Evolutionary conservation across 2,113 vertebrate genomes (phyloP).

Genomic region (Sciurus niger): DNA sequence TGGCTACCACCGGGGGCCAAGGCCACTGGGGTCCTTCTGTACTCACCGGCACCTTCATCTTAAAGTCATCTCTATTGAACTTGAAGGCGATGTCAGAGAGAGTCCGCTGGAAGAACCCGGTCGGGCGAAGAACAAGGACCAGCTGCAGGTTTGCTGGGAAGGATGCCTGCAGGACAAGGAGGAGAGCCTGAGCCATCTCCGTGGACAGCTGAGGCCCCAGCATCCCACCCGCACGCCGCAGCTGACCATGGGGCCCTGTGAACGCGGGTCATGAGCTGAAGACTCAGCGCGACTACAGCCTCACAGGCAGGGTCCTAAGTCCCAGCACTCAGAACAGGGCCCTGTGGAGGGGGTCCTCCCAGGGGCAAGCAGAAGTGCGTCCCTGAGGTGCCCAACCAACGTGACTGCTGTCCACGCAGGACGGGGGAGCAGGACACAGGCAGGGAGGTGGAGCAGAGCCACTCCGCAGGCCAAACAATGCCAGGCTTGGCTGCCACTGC

Average conservation of each 20-base stretch:
- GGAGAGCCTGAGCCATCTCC: fast-evolving
- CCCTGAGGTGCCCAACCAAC: fast-evolving
- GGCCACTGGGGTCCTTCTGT: no score
- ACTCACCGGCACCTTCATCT: conserved; percentile 99
- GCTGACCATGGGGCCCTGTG: no score
- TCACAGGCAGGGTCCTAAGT: no score
- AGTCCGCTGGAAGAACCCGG: conserved; percentile 94
- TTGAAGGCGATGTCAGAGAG: conserved; percentile 96
- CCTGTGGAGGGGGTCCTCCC: neutral
- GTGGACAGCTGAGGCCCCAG: neutral
- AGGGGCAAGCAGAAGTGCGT: fast-evolving
- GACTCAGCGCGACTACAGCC: no score
- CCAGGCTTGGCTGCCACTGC: neutral
- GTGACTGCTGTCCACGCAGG: fast-evolving
- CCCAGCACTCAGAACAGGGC: fast-evolving
- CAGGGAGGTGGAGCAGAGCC: fast-evolving
- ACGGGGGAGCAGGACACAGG: neutral
- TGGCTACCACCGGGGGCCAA: fast-evolving
- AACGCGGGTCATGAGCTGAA: fast-evolving
- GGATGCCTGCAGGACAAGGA: conserved; percentile 90
- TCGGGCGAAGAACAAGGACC: conserved; percentile 96
- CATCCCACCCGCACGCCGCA: no score
- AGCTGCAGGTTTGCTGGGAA: conserved; percentile 98
- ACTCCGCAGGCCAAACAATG: fast-evolving
- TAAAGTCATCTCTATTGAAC: conserved; percentile 98